These are phyloP conservation scores for Agriotes lineatus DNA, from an alignment of 2,888 invertebrate genomes.

Conservation along the genomic window DNA sequence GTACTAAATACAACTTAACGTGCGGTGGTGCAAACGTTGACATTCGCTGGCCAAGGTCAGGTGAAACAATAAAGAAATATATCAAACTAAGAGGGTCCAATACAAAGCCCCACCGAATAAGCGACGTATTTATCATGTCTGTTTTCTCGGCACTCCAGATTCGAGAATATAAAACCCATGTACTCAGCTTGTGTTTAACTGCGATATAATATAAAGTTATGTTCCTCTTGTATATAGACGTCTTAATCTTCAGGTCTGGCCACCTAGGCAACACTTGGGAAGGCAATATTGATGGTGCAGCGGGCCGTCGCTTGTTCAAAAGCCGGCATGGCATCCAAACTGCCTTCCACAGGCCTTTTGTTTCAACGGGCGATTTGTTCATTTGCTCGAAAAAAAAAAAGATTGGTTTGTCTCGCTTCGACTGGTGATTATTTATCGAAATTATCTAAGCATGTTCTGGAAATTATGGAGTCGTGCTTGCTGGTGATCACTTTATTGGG, in stretches of 20 bases:
- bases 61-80: conserved; percentile 52
- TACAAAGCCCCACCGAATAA: conserved; percentile 56
- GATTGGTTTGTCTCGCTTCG: conserved; percentile 31
- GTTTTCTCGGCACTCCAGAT: conserved; percentile 53
- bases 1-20: too few relatives aligned
- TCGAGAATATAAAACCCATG: conserved; percentile 59
- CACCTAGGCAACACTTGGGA: conserved; percentile 54
- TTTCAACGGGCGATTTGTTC: conserved; percentile 51
- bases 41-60: conserved; percentile 37
- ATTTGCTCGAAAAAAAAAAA: conserved; percentile 36
- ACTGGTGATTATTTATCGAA: conserved; percentile 19
- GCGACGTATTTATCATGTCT: conserved; percentile 60
- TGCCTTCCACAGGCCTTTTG: conserved; percentile 45
- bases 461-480: too few relatives aligned
- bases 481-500: too few relatives aligned
- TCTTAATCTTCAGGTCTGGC: conserved; percentile 61
- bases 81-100: conserved; percentile 52
- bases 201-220: conserved; percentile 60
- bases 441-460: conserved; percentile 35
- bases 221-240: conserved; percentile 56
- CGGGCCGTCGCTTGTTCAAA: neutral
- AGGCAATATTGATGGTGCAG: conserved; percentile 44
- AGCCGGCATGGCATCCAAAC: conserved; percentile 36
- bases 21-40: conserved; percentile 24
- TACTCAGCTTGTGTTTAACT: conserved; percentile 59